Conservation (phyloP, 2,888 invertebrate species). For the Peribatodes rhomboidaria region DNA sequence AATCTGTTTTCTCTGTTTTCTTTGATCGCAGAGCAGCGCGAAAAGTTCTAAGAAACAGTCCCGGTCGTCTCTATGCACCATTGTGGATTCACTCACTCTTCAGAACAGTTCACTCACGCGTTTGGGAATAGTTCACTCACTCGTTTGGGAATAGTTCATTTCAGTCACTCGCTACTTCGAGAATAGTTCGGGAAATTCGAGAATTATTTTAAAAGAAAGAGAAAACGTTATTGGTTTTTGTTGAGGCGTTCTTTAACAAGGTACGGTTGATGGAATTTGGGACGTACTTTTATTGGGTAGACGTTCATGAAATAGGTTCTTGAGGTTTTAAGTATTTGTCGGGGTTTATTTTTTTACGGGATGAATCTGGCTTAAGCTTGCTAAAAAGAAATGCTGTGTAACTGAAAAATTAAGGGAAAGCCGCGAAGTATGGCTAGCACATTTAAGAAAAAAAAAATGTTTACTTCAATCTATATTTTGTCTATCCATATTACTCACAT, state of each 20-base stretch:
- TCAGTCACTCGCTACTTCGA: neutral
- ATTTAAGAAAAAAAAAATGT: too few relatives aligned
- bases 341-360: too few relatives aligned
- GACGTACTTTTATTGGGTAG: neutral
- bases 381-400: too few relatives aligned
- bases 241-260: neutral
- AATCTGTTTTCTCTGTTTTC: constrained; percentile 55
- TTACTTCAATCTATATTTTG: too few relatives aligned
- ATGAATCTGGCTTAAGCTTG: too few relatives aligned
- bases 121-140: constrained; percentile 7
- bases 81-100: constrained; percentile 47
- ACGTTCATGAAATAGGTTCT: neutral
- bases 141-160: constrained; percentile 7
- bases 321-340: too few relatives aligned
- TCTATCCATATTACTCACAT: too few relatives aligned
- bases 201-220: neutral
- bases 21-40: constrained; percentile 70
- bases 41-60: constrained; percentile 74
- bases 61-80: constrained; percentile 71
- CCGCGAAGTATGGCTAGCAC: too few relatives aligned
- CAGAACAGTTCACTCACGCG: constrained; percentile 2
- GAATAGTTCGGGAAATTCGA: neutral
- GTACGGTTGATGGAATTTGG: neutral
- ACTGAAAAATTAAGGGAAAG: too few relatives aligned
- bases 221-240: neutral